phyloP scores from a whole-genome alignment of 2,797 vertebrate species.

The Eleutherodactylus coqui region DNA sequence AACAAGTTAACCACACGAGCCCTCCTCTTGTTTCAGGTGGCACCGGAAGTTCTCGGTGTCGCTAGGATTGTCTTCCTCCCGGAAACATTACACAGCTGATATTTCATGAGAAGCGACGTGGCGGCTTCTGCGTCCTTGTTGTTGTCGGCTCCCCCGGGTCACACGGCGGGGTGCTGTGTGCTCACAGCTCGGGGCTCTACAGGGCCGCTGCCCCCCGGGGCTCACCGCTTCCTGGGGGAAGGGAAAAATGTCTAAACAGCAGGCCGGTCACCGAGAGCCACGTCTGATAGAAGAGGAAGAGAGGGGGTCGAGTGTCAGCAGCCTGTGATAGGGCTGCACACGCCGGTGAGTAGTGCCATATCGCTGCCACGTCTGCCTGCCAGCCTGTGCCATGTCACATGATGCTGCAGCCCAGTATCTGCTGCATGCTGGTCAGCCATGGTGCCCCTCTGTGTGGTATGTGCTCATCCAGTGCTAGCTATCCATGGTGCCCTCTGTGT shows the following conservation, averaged over 20 bases:
- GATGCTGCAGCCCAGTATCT: no score
- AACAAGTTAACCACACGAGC: slow-evolving; percentile 20
- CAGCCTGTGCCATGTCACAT: not conserved
- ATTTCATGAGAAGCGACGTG: not conserved
- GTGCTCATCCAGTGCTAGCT: no score
- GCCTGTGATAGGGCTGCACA: not conserved
- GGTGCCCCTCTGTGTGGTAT: no score
- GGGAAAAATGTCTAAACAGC: slow-evolving; percentile 30
- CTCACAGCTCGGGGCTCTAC: no score
- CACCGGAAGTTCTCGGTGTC: slow-evolving; percentile 33
- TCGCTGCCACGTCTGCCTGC: not conserved
- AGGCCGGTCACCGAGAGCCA: slow-evolving; percentile 60
- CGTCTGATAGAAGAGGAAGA: slow-evolving; percentile 60
- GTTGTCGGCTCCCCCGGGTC: no score
- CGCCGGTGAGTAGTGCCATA: slow-evolving; percentile 27
- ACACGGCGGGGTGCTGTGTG: not conserved
- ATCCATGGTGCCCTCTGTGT: no score
- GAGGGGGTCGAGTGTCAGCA: not conserved
- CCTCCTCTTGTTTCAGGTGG: slow-evolving; percentile 50
- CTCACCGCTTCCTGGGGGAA: slow-evolving; percentile 34
- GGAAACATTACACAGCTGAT: slow-evolving; percentile 39
- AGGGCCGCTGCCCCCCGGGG: no score
- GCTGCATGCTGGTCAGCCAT: no score
- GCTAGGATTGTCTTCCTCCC: slow-evolving; percentile 1
- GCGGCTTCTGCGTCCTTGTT: not conserved